Base-by-base conservation (phyloP, 2,888 invertebrate genomes). In the Eupelmus urozonus region DNA sequence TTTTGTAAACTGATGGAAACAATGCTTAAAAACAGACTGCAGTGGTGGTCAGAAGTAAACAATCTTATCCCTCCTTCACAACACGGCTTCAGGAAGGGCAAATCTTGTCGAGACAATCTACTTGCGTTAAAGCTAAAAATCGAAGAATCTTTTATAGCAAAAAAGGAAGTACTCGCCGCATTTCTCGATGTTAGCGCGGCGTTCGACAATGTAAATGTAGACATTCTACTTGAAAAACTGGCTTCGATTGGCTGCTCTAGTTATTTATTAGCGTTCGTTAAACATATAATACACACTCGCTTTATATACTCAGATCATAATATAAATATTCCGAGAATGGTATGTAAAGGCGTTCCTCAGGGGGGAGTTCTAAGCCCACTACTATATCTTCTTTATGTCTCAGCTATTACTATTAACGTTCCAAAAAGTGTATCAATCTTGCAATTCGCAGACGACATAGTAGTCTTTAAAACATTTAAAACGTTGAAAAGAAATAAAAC, bases 331-430 rank as follows among this genome's bases (percentile, higher is more conserved):
- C 23, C 49, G 4, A 25, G 25, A 49, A 65, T n/a, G n/a, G 65
- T 65, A 49, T n/a, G n/a, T 27, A 65, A 65, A n/a, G 65, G 65
- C 0, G 65, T 65, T 27, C 49, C 49, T 7, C 49, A 65, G 27
- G 65, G 65, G 7, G 65, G 49, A 2, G 65, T 65, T 1, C 45
- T 65, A 3, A 65, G 65, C 27, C 65, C 65, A 2, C 27, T 65
- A 23, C n/a, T 65, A n/a, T 65, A 65, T 23, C 18, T 51, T 1
- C 27, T 66, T n/a, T 66, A 51, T 29, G 51, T 66, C 4, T 7
- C 29, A 11, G 1, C 11, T 13, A 66, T 51, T 18, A 34, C n/a
- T n/a, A 25, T 7, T 1, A 60, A 34, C 4, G 1, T 60, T 13
- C 34, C 29, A 23, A 60, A 60, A 60, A 60, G 9, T 0, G 18